Base-by-base conservation (phyloP, 2,113 vertebrate genomes). In the Sorex araneus region DNA sequence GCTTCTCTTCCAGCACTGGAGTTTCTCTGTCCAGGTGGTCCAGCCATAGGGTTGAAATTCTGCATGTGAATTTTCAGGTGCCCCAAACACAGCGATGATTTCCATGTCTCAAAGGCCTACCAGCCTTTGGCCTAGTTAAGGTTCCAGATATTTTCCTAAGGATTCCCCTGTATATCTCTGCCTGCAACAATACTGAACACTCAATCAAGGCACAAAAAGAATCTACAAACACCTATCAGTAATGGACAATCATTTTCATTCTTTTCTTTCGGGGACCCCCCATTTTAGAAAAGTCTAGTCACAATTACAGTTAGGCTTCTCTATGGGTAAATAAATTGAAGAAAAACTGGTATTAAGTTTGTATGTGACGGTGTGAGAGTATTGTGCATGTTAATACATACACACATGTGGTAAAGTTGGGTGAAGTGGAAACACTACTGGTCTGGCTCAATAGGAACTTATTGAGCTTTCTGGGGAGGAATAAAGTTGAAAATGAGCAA, bases 251-350 rank as follows among this genome's bases (percentile, higher is more conserved):
- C 40, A 40, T 40, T 40, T 40, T 71, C 69, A 89, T 13, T 87
- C 30, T 21, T 1, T 28, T 74, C 19, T 12, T 45, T 93, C 74
- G 21, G 45, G 63, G 45, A 28, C n/a, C 13, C 15, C 15, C 23
- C 77, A 36, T 30, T 86, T 36, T 84, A 36, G 28, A 84, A 64
- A 90, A 83, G 54, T 76, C 23, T 28, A 76, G 15, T 80, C 25
- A 6, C 54, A 89, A 79, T 83, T 86, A 92, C 79, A 81, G 45
- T 67, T 80, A 63, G n/a, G 25, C 30, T 85, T 86, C 25, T 0
- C 7, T 86, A 40, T 90, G 63, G 21, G 23, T 64, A 94, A 94
- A 27, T 57, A 40, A 94, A 87, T 60, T 84, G 71, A 40, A 40
- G 11, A 47, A 95, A 84, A 45, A 77, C 76, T 92, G 67, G 4